Evolutionary conservation across 2,113 vertebrate species (phyloP).

Genomic region (Atherinomorus stipes): DNA sequence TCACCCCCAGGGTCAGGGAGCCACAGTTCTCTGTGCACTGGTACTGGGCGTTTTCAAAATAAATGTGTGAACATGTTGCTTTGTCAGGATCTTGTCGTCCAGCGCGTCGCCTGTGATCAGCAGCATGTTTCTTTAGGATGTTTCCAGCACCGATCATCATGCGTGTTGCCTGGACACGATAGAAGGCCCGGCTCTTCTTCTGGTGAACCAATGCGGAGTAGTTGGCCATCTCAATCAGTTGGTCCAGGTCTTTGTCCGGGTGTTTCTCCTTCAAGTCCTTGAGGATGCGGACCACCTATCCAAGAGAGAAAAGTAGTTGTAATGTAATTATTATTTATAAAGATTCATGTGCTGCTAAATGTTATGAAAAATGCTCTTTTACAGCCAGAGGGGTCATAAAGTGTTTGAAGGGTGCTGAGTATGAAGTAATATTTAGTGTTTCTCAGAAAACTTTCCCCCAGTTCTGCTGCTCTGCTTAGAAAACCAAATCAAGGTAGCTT

Average conservation of each 20-base stretch:
- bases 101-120: slow-evolving; percentile 79
- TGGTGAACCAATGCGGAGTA: slow-evolving; percentile 90
- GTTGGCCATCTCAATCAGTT: slow-evolving; percentile 93
- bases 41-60: slow-evolving; percentile 90
- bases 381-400: too few species aligned
- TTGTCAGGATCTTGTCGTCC: slow-evolving; percentile 51
- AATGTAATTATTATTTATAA: neutral
- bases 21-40: slow-evolving; percentile 95
- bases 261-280: slow-evolving; percentile 94
- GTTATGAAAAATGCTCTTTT: neutral
- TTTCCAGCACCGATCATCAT: slow-evolving; percentile 94
- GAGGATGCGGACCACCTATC: slow-evolving; percentile 88
- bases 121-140: slow-evolving; percentile 88
- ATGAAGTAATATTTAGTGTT: too few species aligned
- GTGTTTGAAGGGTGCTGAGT: too few species aligned
- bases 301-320: neutral
- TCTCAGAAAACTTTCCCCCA: too few species aligned
- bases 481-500: too few species aligned
- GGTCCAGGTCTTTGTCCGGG: slow-evolving; percentile 92
- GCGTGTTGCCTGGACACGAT: slow-evolving; percentile 93
- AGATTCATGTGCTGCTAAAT: neutral
- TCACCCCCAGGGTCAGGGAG: slow-evolving; percentile 83
- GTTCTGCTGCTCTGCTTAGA: too few species aligned
- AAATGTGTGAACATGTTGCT: slow-evolving; percentile 85
- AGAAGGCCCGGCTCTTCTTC: slow-evolving; percentile 95